A percentile compares a stretch with the other conserved stretches of the same genome.
Conservation (phyloP, 2,888 invertebrate species). For the Cetonia aurata region DNA sequence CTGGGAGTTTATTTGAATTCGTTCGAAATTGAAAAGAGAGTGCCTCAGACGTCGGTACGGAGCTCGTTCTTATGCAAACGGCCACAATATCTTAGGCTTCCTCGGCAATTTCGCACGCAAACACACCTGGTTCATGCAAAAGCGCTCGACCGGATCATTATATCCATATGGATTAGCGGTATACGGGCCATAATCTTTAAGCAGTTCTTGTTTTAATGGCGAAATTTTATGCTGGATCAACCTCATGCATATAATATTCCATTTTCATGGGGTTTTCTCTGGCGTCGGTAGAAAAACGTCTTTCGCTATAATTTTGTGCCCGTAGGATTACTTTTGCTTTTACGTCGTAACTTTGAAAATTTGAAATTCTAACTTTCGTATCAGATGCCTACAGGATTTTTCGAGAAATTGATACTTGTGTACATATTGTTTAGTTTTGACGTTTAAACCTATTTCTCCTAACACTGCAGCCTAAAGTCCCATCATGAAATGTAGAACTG, state of each 20-base stretch:
- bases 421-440: too few relatives aligned
- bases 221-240: constrained; percentile 41
- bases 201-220: constrained; percentile 53
- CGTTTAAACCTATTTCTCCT: too few relatives aligned
- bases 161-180: constrained; percentile 53
- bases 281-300: too few relatives aligned
- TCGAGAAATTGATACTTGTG: too few relatives aligned
- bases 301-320: too few relatives aligned
- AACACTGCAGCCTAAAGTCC: too few relatives aligned
- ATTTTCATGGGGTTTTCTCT: constrained; percentile 33
- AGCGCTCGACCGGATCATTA: constrained; percentile 52
- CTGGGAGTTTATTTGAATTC: constrained; percentile 42
- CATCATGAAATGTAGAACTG: too few relatives aligned
- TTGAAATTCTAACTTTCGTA: too few relatives aligned
- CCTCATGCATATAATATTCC: constrained; percentile 41
- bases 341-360: too few relatives aligned
- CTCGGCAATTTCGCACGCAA: constrained; percentile 53
- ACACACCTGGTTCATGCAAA: constrained; percentile 54
- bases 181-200: constrained; percentile 52
- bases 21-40: constrained; percentile 51
- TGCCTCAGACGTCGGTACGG: constrained; percentile 47
- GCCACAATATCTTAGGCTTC: constrained; percentile 53
- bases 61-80: constrained; percentile 55
- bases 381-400: too few relatives aligned
- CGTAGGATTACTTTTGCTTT: too few relatives aligned